Conservation (phyloP, 2,113 vertebrate genomes). For the Oophaga pumilio region DNA sequence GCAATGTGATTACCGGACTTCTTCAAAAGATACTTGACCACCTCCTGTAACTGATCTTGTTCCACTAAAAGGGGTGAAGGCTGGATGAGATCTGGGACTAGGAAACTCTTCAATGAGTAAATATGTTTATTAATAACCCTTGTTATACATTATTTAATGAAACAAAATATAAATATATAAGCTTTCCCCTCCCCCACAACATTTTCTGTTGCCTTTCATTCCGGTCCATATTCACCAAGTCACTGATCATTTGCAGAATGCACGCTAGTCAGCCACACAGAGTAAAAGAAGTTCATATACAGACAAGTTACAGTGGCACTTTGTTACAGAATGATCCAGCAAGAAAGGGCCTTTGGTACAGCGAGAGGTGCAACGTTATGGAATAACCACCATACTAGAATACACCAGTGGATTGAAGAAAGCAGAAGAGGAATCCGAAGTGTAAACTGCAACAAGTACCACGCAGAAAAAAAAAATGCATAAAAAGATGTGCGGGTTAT, state of each 20-base stretch:
- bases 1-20: not conserved
- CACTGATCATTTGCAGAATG: slow-evolving; percentile 62
- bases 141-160: slow-evolving; percentile 68
- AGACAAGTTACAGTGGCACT: slow-evolving; percentile 65
- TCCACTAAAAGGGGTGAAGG: not conserved
- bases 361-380: slow-evolving; percentile 19
- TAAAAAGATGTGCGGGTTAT: not conserved
- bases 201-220: slow-evolving; percentile 59
- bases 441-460: not conserved
- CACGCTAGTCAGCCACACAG: slow-evolving; percentile 60
- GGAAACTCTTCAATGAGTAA: slow-evolving; percentile 63
- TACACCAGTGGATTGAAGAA: slow-evolving; percentile 30
- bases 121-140: slow-evolving; percentile 72
- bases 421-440: not conserved
- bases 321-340: slow-evolving; percentile 66
- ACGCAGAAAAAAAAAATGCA: too few relatives aligned
- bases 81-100: not conserved
- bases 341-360: slow-evolving; percentile 55
- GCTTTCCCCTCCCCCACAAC: slow-evolving; percentile 61
- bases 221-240: slow-evolving; percentile 65
- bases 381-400: not conserved
- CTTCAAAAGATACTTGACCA: not conserved
- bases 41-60: not conserved
- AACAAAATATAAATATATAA: slow-evolving; percentile 61
- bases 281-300: slow-evolving; percentile 59